Percentiles rank a stretch among this genome's conserved stretches.
Conservation (phyloP, 2,888 invertebrate genomes). For the Gandaritis pyraliata region DNA sequence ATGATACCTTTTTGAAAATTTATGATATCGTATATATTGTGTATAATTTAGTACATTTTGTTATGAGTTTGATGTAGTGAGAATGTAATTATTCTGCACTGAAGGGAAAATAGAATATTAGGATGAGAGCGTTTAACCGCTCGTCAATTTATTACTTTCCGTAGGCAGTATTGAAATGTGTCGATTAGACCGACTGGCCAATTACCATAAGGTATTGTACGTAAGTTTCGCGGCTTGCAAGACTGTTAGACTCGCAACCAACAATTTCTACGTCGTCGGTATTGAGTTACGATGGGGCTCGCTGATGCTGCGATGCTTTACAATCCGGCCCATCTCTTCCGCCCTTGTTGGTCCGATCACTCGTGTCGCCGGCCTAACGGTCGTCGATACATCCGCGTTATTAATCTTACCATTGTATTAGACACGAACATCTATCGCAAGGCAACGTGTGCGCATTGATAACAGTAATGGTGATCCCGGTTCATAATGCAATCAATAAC, state of each 20-base stretch:
- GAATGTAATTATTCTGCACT: constrained; percentile 17
- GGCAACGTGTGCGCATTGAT: constrained; percentile 77
- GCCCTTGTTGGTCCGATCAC: constrained; percentile 79
- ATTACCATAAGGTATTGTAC: constrained; percentile 69
- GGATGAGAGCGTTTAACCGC: constrained; percentile 32
- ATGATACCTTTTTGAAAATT: too few relatives aligned
- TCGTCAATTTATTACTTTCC: constrained; percentile 32
- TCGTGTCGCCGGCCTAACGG: constrained; percentile 77
- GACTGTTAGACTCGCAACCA: constrained; percentile 60
- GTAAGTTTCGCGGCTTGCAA: constrained; percentile 63
- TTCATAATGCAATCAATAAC: constrained; percentile 74
- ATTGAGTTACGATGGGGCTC: constrained; percentile 76
- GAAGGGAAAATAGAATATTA: constrained; percentile 29
- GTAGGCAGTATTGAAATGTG: constrained; percentile 59
- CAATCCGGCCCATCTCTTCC: constrained; percentile 81
- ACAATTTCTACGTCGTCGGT: constrained; percentile 78
- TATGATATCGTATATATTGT: background rate
- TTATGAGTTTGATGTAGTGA: constrained; percentile 1
- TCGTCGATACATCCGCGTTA: constrained; percentile 74
- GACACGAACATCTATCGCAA: constrained; percentile 72
- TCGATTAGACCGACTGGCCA: constrained; percentile 65
- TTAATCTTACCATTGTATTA: constrained; percentile 82
- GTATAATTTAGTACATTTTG: background rate
- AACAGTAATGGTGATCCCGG: constrained; percentile 73
- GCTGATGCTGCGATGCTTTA: constrained; percentile 81